Percentiles rank a stretch among this genome's conserved stretches.
Conservation (phyloP, 1,140 invertebrate genomes). For the Uloborus diversus region DNA sequence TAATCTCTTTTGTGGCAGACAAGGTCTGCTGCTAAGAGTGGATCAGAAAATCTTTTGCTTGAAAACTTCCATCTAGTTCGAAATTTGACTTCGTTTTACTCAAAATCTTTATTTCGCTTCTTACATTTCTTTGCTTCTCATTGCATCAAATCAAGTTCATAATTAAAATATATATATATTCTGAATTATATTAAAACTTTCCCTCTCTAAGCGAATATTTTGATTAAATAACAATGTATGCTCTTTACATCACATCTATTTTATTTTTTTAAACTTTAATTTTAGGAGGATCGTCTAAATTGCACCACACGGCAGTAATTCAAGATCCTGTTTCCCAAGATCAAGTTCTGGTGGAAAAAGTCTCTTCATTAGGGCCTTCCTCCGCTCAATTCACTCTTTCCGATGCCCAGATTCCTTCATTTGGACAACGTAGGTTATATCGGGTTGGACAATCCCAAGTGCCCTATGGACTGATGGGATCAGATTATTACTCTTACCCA, state of each 20-base stretch:
- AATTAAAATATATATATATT: not conserved
- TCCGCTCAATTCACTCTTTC: constrained; percentile 9
- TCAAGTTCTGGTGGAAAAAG: constrained; percentile 23
- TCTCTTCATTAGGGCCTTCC: not conserved
- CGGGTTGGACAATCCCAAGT: constrained; percentile 9
- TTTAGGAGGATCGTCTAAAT: constrained; percentile 11
- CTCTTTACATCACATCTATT: not conserved
- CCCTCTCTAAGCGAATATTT: not conserved
- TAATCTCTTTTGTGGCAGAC: too few species aligned
- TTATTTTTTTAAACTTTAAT: not conserved
- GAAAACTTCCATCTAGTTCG: too few species aligned
- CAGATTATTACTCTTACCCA: constrained; percentile 37
- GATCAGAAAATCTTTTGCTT: too few species aligned
- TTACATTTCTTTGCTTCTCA: too few species aligned
- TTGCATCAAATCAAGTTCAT: too few species aligned
- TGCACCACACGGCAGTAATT: constrained; percentile 32
- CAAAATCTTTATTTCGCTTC: too few species aligned
- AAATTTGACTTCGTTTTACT: too few species aligned
- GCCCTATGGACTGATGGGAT: constrained; percentile 29
- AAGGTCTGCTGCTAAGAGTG: too few species aligned
- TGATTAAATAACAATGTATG: not conserved
- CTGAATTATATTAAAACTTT: not conserved
- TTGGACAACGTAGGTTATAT: constrained; percentile 21
- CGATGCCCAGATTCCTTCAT: not conserved
- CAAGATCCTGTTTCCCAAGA: constrained; percentile 17